These are phyloP conservation scores for Cataglyphis albicans DNA, from an alignment of 2,888 invertebrate genomes.

Conservation along the genomic window DNA sequence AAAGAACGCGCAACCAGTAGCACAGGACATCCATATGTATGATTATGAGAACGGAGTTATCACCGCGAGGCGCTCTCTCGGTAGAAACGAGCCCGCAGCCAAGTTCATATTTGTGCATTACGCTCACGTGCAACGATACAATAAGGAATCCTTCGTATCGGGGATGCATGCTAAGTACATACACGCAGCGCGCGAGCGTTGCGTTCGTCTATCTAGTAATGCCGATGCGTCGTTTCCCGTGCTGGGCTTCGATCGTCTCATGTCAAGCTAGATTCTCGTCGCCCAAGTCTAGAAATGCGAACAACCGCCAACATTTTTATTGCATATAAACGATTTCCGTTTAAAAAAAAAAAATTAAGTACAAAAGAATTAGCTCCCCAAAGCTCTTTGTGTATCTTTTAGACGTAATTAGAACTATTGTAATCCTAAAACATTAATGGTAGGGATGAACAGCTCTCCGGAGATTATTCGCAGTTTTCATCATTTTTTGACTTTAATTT, in stretches of 20 bases:
- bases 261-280: slow-evolving; percentile 14
- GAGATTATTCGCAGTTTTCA: not conserved
- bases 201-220: slow-evolving; percentile 57
- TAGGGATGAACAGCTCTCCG: not conserved
- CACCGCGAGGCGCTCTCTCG: slow-evolving; percentile 67
- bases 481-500: not conserved
- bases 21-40: slow-evolving; percentile 82
- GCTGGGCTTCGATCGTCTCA: slow-evolving; percentile 39
- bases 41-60: slow-evolving; percentile 84
- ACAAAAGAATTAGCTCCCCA: not conserved
- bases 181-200: slow-evolving; percentile 57
- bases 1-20: slow-evolving; percentile 68
- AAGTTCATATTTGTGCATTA: slow-evolving; percentile 85
- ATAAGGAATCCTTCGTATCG: slow-evolving; percentile 86
- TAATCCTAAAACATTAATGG: not conserved
- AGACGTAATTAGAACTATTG: not conserved
- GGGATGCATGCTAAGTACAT: slow-evolving; percentile 85
- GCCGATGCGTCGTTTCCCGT: slow-evolving; percentile 48
- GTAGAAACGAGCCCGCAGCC: slow-evolving; percentile 78
- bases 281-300: not conserved
- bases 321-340: slow-evolving; percentile 8
- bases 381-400: not conserved
- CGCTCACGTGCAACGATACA: slow-evolving; percentile 86
- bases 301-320: slow-evolving; percentile 14
- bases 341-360: not conserved